These are phyloP conservation scores for Drosophila multiciliata DNA, from an alignment of 2,888 invertebrate species.

Conservation along the genomic window DNA sequence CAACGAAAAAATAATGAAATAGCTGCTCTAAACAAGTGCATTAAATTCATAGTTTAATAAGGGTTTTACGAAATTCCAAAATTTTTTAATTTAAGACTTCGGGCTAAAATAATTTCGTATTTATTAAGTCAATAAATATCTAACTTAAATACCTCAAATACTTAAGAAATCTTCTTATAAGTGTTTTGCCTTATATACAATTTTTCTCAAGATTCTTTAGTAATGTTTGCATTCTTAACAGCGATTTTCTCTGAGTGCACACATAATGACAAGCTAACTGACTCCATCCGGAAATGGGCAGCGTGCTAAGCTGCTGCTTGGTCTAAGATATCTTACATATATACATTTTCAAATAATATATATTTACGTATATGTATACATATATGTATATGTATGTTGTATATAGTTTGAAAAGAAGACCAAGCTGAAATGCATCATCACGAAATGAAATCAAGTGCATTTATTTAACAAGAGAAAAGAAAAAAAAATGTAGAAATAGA, in stretches of 20 bases:
- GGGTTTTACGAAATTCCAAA: neutral
- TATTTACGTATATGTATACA: neutral
- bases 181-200: too few species aligned
- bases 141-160: neutral
- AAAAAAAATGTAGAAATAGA: conserved; percentile 5
- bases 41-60: neutral
- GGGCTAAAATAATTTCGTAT: neutral
- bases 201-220: neutral
- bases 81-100: neutral
- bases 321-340: neutral
- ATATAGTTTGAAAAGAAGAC: conserved; percentile 23
- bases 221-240: neutral
- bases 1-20: neutral
- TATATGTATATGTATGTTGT: neutral
- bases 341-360: conserved; percentile 1
- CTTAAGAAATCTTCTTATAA: too few species aligned
- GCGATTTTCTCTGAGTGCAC: neutral
- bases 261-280: conserved; percentile 64
- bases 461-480: conserved; percentile 61
- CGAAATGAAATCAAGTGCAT: conserved; percentile 78
- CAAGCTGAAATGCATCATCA: conserved; percentile 69
- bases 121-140: neutral
- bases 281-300: conserved; percentile 19
- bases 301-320: conserved; percentile 15
- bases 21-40: neutral